Conservation (phyloP, 2,797 vertebrate genomes). For the Agapornis canus region DNA sequence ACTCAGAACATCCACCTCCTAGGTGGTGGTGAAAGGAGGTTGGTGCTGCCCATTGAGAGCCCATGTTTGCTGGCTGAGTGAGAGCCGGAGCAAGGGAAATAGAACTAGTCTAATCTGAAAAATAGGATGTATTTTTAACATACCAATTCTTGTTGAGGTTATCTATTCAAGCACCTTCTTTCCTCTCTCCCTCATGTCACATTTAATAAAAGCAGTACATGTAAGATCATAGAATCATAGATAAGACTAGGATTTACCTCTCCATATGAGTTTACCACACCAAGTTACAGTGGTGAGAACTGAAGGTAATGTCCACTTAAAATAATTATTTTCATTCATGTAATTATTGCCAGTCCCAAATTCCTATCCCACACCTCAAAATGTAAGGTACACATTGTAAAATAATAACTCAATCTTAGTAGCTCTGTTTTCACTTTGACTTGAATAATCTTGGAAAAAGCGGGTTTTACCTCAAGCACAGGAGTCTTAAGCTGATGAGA, state of each 20-base stretch:
- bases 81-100: neutral
- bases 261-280: neutral
- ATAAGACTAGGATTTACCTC: neutral
- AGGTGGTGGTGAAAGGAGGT: rapidly evolving
- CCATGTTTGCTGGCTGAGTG: neutral
- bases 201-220: neutral
- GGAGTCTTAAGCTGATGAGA: neutral
- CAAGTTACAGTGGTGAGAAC: neutral
- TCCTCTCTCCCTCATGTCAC: neutral
- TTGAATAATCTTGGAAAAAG: neutral
- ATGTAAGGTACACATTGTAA: neutral
- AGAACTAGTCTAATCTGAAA: neutral
- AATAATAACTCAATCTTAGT: neutral
- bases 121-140: neutral
- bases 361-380: neutral
- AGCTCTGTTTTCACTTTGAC: neutral
- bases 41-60: rapidly evolving
- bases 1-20: neutral
- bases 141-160: neutral
- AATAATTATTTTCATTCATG: neutral
- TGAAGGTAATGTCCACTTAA: neutral
- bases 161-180: neutral
- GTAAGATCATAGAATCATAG: neutral
- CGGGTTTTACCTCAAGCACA: neutral
- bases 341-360: neutral